phyloP scores from a whole-genome alignment of 2,888 invertebrate genomes.

The Xestia ashworthii region DNA sequence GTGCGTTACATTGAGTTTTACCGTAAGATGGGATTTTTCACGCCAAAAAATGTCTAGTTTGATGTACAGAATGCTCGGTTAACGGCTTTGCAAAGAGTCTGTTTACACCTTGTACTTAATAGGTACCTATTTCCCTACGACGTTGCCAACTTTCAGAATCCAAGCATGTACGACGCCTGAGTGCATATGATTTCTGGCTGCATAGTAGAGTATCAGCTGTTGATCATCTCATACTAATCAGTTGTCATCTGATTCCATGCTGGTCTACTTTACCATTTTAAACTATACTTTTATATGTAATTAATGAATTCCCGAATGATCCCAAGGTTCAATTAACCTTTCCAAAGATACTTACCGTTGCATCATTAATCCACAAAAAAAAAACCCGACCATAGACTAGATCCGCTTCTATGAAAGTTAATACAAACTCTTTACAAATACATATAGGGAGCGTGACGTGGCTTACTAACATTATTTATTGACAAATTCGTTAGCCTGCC shows the following conservation, averaged over 20 bases:
- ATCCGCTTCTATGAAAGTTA: conserved; percentile 35
- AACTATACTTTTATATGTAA: background rate
- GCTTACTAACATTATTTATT: conserved; percentile 79
- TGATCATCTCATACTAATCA: background rate
- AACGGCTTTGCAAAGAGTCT: too few relatives aligned
- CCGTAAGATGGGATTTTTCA: too few relatives aligned
- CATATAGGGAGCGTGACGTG: conserved; percentile 62
- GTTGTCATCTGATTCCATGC: background rate
- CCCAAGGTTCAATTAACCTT: conserved; percentile 38
- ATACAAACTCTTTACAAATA: conserved; percentile 48
- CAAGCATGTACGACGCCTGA: too few relatives aligned
- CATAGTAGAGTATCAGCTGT: too few relatives aligned
- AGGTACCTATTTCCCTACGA: background rate
- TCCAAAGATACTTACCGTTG: conserved; percentile 24
- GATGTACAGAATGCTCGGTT: too few relatives aligned
- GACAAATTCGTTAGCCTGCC: conserved; percentile 79
- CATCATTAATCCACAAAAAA: conserved; percentile 37
- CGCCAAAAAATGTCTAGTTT: too few relatives aligned
- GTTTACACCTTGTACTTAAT: too few relatives aligned
- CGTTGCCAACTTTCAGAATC: background rate
- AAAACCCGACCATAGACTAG: conserved; percentile 15
- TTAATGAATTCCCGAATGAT: conserved; percentile 29
- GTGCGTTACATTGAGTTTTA: too few relatives aligned
- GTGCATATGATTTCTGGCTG: background rate
- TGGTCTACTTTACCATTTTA: background rate